These are phyloP conservation scores for Perizoma affinitatum DNA, from an alignment of 2,888 invertebrate species.

Conservation along the genomic window DNA sequence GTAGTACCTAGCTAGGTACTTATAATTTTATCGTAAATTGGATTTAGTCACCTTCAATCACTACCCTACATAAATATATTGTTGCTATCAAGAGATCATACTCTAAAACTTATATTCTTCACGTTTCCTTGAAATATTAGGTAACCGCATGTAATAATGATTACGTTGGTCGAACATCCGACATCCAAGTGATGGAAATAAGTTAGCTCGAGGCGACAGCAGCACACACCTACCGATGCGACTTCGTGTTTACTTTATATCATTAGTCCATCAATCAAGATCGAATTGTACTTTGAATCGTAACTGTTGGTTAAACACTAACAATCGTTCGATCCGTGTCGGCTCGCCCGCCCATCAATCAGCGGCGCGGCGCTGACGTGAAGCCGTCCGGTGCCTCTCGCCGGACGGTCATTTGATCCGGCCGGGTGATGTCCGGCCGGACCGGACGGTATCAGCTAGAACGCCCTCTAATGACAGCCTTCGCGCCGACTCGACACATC, in stretches of 20 bases:
- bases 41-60: too few relatives aligned
- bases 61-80: too few relatives aligned
- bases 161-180: constrained; percentile 50
- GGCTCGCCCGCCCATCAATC: constrained; percentile 73
- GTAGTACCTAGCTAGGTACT: too few relatives aligned
- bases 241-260: constrained; percentile 78
- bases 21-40: too few relatives aligned
- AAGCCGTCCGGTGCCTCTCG: constrained; percentile 55
- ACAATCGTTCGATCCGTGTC: constrained; percentile 68
- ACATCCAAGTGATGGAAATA: constrained; percentile 56
- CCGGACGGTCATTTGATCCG: constrained; percentile 35
- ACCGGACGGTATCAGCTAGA: constrained; percentile 27
- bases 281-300: constrained; percentile 76
- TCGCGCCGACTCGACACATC: constrained; percentile 72
- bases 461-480: constrained; percentile 69
- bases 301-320: constrained; percentile 81
- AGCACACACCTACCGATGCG: constrained; percentile 61
- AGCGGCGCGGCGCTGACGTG: constrained; percentile 57
- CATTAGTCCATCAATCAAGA: constrained; percentile 83
- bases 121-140: constrained; percentile 31
- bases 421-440: constrained; percentile 28
- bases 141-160: constrained; percentile 40
- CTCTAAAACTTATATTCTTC: constrained; percentile 26
- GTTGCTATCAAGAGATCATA: neutral
- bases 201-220: constrained; percentile 58